Evolutionary conservation across 2,113 vertebrate genomes (phyloP).

Genomic region (Laticauda colubrina): DNA sequence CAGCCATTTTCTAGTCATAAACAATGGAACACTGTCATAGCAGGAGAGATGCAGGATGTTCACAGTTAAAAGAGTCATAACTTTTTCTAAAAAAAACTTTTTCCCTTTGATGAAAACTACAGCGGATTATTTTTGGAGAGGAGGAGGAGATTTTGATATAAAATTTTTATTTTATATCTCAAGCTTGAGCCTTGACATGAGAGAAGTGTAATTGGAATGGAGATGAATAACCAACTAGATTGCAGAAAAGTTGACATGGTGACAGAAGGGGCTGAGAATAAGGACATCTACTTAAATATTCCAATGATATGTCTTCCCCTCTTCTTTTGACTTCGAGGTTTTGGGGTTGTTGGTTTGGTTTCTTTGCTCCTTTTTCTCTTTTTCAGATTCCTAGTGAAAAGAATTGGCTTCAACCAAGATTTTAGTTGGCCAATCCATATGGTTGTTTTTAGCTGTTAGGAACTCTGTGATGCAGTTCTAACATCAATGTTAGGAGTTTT

Average conservation of each 20-base stretch:
- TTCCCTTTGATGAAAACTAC: neutral
- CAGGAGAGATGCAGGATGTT: neutral
- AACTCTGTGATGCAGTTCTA: neutral
- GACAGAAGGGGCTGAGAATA: neutral
- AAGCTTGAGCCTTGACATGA: neutral
- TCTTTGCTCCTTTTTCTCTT: neutral
- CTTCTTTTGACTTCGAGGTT: neutral
- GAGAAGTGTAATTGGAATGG: too few species aligned
- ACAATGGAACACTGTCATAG: neutral
- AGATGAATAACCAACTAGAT: neutral
- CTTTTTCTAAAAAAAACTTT: neutral
- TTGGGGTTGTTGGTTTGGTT: neutral
- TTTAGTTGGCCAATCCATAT: neutral
- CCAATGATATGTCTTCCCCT: neutral
- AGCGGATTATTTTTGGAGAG: neutral
- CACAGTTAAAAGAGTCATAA: neutral
- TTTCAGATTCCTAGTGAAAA: neutral
- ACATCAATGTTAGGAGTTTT: neutral
- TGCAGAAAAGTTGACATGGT: neutral
- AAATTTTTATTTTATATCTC: neutral
- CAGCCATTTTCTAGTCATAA: neutral
- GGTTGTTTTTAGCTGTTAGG: neutral
- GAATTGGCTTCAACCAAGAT: neutral
- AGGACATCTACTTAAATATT: neutral
- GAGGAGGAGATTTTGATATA: neutral